Evolutionary conservation across 2,797 vertebrate genomes (phyloP).

Genomic region (Craterocephalus amniculus): DNA sequence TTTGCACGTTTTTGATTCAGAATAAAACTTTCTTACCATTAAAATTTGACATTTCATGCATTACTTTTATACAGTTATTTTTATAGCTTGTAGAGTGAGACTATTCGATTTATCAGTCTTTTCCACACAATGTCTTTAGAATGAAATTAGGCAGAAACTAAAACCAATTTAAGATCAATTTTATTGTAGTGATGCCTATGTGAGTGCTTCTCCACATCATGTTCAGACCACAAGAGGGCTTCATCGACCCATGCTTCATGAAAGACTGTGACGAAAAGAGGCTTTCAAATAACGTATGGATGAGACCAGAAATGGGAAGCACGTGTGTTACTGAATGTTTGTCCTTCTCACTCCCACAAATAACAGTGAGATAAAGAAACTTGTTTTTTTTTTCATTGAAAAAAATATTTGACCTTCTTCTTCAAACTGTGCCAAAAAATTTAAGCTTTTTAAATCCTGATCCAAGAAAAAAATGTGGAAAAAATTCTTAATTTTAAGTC

Average conservation of each 20-base stretch:
- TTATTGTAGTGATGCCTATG: background rate
- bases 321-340: background rate
- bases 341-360: background rate
- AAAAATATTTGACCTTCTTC: background rate
- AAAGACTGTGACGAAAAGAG: conserved; percentile 1
- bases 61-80: background rate
- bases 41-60: background rate
- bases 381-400: background rate
- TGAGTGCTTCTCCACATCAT: conserved; percentile 5
- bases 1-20: no score
- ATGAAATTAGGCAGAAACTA: background rate
- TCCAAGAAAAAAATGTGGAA: no score
- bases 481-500: no score
- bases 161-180: background rate
- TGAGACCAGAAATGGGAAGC: background rate
- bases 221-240: conserved; percentile 69
- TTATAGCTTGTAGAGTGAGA: background rate
- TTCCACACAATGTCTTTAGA: background rate
- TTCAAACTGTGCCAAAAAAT: background rate
- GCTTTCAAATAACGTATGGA: background rate
- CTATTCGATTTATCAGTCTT: background rate
- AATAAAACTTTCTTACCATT: no score
- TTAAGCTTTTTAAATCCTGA: no score
- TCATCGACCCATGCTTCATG: conserved; percentile 40
- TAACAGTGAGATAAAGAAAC: background rate